phyloP scores from a whole-genome alignment of 2,113 vertebrate genomes.

The Hystrix brachyura region DNA sequence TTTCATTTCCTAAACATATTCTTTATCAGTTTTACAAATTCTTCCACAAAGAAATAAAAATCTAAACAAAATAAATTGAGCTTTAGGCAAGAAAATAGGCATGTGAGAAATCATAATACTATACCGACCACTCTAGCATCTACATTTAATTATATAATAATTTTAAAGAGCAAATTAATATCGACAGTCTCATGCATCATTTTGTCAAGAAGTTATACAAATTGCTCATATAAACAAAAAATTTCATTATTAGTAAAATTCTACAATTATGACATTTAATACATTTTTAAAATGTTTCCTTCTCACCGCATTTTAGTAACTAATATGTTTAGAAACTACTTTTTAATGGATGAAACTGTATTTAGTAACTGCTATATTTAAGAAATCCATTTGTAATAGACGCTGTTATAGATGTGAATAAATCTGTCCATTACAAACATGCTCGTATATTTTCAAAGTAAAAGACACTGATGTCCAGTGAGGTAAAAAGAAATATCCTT shows the following conservation, averaged over 20 bases:
- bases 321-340: neutral
- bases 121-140: neutral
- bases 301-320: neutral
- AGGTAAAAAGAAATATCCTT: neutral
- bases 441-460: neutral
- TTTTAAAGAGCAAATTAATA: slow-evolving; percentile 49
- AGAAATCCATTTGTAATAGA: neutral
- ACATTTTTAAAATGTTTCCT: slow-evolving; percentile 10
- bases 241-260: slow-evolving; percentile 26
- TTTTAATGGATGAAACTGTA: neutral
- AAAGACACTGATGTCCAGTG: neutral
- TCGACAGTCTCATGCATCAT: neutral
- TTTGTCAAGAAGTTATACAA: neutral
- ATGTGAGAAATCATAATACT: neutral
- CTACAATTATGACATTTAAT: neutral
- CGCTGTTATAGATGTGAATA: neutral
- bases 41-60: slow-evolving; percentile 31
- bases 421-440: slow-evolving; percentile 2
- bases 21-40: slow-evolving; percentile 4
- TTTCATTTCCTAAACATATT: neutral
- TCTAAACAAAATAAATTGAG: neutral
- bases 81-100: neutral
- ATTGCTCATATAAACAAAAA: slow-evolving; percentile 23
- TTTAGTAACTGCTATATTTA: neutral
- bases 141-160: slow-evolving; percentile 40